Evolutionary conservation across 2,888 invertebrate genomes (phyloP).

Genomic region (Lasioglossum vierecki): DNA sequence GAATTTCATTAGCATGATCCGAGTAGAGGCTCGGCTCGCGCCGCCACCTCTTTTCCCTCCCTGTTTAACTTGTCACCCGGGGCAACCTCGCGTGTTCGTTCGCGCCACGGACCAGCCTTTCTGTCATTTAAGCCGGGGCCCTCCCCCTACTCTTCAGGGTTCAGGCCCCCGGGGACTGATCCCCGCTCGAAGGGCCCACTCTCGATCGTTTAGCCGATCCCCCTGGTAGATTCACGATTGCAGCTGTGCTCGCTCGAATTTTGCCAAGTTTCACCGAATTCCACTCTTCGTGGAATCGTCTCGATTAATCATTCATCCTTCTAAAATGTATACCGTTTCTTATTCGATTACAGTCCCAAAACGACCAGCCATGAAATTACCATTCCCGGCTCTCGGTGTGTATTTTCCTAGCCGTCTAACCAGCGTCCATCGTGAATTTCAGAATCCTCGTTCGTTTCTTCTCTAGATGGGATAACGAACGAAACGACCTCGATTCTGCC

Average conservation of each 20-base stretch:
- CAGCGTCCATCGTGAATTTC: neutral
- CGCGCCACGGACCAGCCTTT: slow-evolving; percentile 49
- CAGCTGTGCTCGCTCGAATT: neutral
- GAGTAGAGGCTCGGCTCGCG: slow-evolving; percentile 47
- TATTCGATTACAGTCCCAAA: neutral
- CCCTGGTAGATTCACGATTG: slow-evolving; percentile 20
- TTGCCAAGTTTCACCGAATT: neutral
- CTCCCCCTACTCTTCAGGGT: neutral
- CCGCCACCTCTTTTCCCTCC: slow-evolving; percentile 44
- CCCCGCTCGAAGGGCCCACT: neutral
- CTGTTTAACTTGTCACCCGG: slow-evolving; percentile 63
- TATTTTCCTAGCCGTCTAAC: neutral
- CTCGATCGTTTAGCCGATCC: neutral
- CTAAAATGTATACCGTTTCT: neutral
- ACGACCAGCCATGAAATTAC: neutral
- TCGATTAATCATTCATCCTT: neutral
- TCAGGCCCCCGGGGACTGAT: slow-evolving; percentile 1
- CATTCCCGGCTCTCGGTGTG: neutral
- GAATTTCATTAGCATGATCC: slow-evolving; percentile 77
- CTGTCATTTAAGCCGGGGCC: slow-evolving; percentile 45
- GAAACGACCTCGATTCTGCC: neutral
- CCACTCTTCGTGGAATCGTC: neutral
- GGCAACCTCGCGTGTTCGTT: slow-evolving; percentile 57
- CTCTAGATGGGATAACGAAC: slow-evolving; percentile 6
- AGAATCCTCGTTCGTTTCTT: neutral